Evolutionary conservation across 2,797 vertebrate genomes (phyloP).

Genomic region (Liparis tanakae): DNA sequence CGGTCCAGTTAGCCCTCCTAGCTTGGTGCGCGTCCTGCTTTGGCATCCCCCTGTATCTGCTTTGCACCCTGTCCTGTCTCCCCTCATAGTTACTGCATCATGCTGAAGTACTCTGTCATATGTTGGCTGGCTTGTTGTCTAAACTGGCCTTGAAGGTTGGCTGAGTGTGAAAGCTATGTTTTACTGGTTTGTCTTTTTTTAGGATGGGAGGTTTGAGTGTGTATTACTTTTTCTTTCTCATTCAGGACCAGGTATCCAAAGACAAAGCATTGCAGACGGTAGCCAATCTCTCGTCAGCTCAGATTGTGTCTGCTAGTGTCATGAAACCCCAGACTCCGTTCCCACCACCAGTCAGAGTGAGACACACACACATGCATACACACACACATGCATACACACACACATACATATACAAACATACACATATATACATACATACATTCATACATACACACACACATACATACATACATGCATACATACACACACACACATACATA

Average conservation of each 20-base stretch:
- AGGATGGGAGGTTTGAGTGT: slow-evolving; percentile 6
- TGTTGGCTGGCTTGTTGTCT: slow-evolving; percentile 71
- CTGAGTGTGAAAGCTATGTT: slow-evolving; percentile 33
- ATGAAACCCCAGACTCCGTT: slow-evolving; percentile 91
- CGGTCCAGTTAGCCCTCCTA: slow-evolving; percentile 62
- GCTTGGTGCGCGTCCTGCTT: slow-evolving; percentile 65
- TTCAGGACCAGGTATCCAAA: slow-evolving; percentile 95
- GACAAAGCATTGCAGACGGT: slow-evolving; percentile 97
- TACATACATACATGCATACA: slow-evolving; percentile 10
- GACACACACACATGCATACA: slow-evolving; percentile 21
- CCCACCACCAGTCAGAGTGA: slow-evolving; percentile 91
- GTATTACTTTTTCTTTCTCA: slow-evolving; percentile 33
- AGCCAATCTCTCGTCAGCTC: slow-evolving; percentile 95
- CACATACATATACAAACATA: neutral
- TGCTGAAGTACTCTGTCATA: slow-evolving; percentile 55
- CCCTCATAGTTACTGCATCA: slow-evolving; percentile 62
- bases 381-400: neutral
- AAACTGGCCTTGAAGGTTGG: slow-evolving; percentile 51
- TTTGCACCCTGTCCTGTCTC: slow-evolving; percentile 68
- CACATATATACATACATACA: slow-evolving; percentile 3
- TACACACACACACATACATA: slow-evolving; percentile 8
- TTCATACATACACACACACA: slow-evolving; percentile 11
- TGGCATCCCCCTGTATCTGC: slow-evolving; percentile 64
- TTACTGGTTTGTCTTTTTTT: neutral
- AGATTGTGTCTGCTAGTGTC: slow-evolving; percentile 95